Conservation (phyloP, 2,797 vertebrate species). For the Eulemur albifrons region DNA sequence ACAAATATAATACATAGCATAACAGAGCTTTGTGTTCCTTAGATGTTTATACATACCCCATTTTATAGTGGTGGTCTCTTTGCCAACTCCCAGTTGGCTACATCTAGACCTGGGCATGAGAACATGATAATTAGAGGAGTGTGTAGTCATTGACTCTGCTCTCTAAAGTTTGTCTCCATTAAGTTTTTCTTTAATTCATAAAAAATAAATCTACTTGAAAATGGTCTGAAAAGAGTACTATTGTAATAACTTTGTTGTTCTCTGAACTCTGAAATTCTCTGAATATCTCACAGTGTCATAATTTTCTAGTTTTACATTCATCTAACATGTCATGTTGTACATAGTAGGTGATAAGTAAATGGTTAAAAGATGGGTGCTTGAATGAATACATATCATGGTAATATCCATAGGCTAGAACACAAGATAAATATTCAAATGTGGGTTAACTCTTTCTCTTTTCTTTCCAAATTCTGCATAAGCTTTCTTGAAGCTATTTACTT, state of each 20-base stretch:
- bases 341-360: neutral
- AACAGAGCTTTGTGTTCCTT: neutral
- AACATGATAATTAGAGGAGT: accelerated
- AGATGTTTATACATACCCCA: neutral
- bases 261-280: neutral
- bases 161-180: neutral
- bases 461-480: neutral
- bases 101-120: no score
- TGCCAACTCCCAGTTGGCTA: no score
- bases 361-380: neutral
- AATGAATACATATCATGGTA: neutral
- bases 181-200: neutral
- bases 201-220: neutral
- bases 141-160: no score
- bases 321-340: neutral
- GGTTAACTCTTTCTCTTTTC: neutral
- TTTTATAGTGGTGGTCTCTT: neutral
- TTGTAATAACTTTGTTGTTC: neutral
- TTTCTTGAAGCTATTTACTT: neutral
- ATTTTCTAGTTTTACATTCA: neutral
- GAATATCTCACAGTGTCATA: neutral
- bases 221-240: accelerated
- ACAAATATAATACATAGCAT: neutral
- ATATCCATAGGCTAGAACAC: neutral
- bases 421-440: neutral